phyloP scores from a whole-genome alignment of 2,797 vertebrate genomes.

The Girardinus metallicus region DNA sequence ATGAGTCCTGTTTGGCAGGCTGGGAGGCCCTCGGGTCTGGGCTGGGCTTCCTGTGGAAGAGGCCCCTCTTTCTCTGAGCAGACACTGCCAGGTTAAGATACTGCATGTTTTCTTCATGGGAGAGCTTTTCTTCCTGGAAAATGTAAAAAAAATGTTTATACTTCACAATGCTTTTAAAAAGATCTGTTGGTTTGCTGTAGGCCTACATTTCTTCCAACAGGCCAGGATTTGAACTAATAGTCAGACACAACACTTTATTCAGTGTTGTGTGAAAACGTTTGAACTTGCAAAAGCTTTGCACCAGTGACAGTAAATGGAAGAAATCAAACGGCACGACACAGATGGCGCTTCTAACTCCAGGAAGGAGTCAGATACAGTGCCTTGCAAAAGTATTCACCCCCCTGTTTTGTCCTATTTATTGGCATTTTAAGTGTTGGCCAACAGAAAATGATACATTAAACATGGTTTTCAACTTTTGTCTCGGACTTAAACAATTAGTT shows the following conservation, averaged over 20 bases:
- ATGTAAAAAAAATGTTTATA: not conserved
- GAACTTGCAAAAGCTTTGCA: too few species aligned
- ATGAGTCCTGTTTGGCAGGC: constrained; percentile 65
- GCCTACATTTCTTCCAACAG: not conserved
- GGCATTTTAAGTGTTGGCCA: not conserved
- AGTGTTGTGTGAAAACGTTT: not conserved
- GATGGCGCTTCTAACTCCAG: too few species aligned
- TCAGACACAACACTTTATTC: not conserved
- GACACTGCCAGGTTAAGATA: constrained; percentile 88
- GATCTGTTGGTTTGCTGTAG: not conserved
- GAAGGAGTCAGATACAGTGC: not conserved
- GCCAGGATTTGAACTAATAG: not conserved
- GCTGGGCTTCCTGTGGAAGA: not conserved
- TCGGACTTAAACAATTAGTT: too few species aligned
- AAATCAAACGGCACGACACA: too few species aligned
- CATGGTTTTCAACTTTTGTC: not conserved
- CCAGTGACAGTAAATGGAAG: too few species aligned
- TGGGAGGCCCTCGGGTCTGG: not conserved
- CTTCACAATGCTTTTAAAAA: not conserved
- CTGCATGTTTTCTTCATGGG: constrained; percentile 88
- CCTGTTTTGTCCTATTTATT: not conserved
- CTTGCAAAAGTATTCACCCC: not conserved
- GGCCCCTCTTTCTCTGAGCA: constrained; percentile 41
- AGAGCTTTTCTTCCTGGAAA: constrained; percentile 82
- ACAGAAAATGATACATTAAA: not conserved